phyloP scores from a whole-genome alignment of 2,888 invertebrate genomes.

The Odontothrips loti region DNA sequence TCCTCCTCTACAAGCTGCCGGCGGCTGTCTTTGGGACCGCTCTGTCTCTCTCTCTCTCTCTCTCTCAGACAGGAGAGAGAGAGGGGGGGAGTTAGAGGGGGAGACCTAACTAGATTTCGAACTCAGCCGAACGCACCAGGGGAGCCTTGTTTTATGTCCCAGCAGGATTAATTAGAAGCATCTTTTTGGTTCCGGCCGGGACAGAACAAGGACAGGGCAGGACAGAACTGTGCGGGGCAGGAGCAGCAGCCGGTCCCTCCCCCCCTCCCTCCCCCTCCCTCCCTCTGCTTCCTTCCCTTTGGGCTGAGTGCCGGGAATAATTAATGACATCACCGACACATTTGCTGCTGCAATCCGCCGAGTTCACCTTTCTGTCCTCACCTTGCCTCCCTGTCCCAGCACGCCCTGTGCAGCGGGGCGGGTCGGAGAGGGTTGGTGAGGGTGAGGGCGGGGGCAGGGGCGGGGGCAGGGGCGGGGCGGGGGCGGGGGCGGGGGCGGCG shows the following conservation, averaged over 20 bases:
- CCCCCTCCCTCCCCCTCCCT: no score
- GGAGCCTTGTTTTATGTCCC: background rate
- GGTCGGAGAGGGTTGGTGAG: background rate
- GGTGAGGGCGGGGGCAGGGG: background rate
- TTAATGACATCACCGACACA: conserved; percentile 15
- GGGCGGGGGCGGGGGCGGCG: no score
- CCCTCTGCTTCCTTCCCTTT: background rate
- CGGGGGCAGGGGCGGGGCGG: background rate
- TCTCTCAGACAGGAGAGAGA: background rate
- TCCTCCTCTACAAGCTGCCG: no score
- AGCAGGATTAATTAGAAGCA: conserved; percentile 13
- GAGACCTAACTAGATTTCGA: background rate
- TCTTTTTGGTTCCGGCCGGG: background rate
- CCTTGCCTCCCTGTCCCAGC: background rate
- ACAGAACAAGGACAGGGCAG: background rate
- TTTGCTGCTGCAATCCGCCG: conserved; percentile 6
- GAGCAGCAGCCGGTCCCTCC: no score
- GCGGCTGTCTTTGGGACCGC: no score
- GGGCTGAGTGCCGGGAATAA: conserved; percentile 3
- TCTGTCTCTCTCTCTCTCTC: no score
- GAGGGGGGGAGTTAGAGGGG: background rate
- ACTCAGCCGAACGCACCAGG: no score
- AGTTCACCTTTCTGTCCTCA: background rate
- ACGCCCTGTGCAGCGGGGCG: background rate
- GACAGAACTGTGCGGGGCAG: no score